Conservation (phyloP, 2,113 vertebrate genomes). For the Tursiops truncatus region DNA sequence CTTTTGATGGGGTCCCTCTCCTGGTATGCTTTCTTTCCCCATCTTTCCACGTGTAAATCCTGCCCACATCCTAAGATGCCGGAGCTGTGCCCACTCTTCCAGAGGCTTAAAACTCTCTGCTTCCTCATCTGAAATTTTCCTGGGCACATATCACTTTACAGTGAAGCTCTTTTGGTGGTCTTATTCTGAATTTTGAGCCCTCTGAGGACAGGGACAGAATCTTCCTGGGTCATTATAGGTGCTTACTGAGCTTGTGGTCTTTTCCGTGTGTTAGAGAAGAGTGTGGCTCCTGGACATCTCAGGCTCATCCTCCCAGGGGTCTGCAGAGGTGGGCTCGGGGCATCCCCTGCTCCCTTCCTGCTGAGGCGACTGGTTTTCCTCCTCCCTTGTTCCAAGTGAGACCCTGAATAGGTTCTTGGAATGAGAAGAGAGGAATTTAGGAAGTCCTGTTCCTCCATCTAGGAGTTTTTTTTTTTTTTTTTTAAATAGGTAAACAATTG, state of each 20-base stretch:
- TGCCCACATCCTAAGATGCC: rapidly evolving
- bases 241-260: not conserved
- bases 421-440: not conserved
- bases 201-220: rapidly evolving
- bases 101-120: not conserved
- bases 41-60: not conserved
- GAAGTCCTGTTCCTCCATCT: not conserved
- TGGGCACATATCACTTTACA: not conserved
- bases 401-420: not conserved
- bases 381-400: not conserved
- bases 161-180: not conserved
- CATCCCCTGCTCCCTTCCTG: not conserved
- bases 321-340: not conserved
- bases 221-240: too few relatives aligned
- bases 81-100: rapidly evolving
- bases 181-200: not conserved
- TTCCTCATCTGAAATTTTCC: not conserved
- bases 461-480: not conserved
- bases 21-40: not conserved
- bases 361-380: rapidly evolving
- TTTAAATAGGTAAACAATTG: not conserved
- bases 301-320: not conserved
- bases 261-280: not conserved
- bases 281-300: rapidly evolving
- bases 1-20: not conserved